Percentiles rank a stretch among this genome's conserved stretches.
Evolutionary conservation across 2,888 invertebrate species (phyloP).

Genomic region (Drosophila formosana): DNA sequence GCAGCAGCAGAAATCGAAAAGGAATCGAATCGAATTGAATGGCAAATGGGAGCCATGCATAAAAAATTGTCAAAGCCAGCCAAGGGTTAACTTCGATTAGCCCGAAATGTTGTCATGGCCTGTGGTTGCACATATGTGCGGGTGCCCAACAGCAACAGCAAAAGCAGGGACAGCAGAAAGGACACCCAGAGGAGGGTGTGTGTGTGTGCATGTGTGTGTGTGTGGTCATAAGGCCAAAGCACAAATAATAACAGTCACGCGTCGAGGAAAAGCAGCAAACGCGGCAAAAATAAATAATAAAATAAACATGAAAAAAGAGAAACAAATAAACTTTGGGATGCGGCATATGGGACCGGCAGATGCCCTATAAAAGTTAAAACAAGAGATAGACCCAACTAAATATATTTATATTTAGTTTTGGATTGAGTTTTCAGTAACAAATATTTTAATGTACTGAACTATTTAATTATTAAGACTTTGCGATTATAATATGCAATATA

Average conservation of each 20-base stretch:
- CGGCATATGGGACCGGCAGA: not conserved
- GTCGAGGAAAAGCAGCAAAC: constrained; percentile 66
- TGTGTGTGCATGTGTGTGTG: constrained; percentile 36
- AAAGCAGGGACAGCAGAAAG: not conserved
- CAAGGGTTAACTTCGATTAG: constrained; percentile 81
- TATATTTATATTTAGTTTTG: too few species aligned
- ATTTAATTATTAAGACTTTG: too few species aligned
- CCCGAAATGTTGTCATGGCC: constrained; percentile 80
- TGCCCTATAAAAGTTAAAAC: constrained; percentile 7
- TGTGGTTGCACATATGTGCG: constrained; percentile 80
- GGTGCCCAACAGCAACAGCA: constrained; percentile 20
- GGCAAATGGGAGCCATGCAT: constrained; percentile 78
- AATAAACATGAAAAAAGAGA: constrained; percentile 55
- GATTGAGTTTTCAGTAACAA: too few species aligned
- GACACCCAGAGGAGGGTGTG: constrained; percentile 3
- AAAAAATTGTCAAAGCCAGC: constrained; percentile 79
- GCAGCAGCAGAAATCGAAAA: constrained; percentile 65
- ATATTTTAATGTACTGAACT: too few species aligned
- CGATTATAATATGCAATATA: too few species aligned
- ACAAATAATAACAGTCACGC: constrained; percentile 79
- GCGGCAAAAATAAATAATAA: constrained; percentile 75
- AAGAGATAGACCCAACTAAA: too few species aligned
- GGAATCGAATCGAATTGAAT: constrained; percentile 78
- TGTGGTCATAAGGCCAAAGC: constrained; percentile 77
- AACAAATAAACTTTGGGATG: constrained; percentile 8